Conservation (phyloP, 1,140 invertebrate species). For the Listronotus oregonensis region DNA sequence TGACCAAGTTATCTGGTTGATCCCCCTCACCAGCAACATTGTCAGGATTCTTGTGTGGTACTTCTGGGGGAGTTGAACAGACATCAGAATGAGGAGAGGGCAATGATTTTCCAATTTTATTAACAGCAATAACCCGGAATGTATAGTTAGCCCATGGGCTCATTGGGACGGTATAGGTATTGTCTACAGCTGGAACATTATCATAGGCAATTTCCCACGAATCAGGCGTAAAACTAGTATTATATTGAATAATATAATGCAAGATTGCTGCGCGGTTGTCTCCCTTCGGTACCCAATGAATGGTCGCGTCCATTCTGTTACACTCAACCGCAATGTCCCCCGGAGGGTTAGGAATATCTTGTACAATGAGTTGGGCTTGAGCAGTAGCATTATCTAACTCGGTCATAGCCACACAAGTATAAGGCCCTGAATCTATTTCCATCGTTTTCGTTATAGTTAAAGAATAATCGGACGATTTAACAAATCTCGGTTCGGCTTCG, state of each 20-base stretch:
- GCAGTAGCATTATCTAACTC: slow-evolving; percentile 83
- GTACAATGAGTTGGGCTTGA: slow-evolving; percentile 88
- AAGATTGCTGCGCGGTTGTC: slow-evolving; percentile 95
- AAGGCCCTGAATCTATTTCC: slow-evolving; percentile 91
- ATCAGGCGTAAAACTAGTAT: slow-evolving; percentile 93
- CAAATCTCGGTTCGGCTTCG: slow-evolving; percentile 81
- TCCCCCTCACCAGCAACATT: slow-evolving; percentile 91
- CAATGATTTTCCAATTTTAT: slow-evolving; percentile 88
- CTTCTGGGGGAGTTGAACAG: slow-evolving; percentile 86
- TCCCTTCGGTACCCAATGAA: slow-evolving; percentile 86
- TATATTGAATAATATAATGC: slow-evolving; percentile 89
- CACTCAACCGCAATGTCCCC: slow-evolving; percentile 66
- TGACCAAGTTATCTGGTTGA: slow-evolving; percentile 87
- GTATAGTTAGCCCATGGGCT: slow-evolving; percentile 96
- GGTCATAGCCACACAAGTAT: slow-evolving; percentile 94
- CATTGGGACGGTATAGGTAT: slow-evolving; percentile 73
- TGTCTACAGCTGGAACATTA: slow-evolving; percentile 79
- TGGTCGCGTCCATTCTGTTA: slow-evolving; percentile 69
- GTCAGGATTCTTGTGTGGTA: slow-evolving; percentile 93
- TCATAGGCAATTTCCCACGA: slow-evolving; percentile 83
- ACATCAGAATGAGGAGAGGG: slow-evolving; percentile 81
- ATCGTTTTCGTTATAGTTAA: slow-evolving; percentile 92
- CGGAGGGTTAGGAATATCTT: slow-evolving; percentile 92
- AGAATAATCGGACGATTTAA: slow-evolving; percentile 86
- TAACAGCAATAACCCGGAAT: slow-evolving; percentile 90